Evolutionary conservation across 2,888 invertebrate species (phyloP).

Genomic region (Arge pagana): DNA sequence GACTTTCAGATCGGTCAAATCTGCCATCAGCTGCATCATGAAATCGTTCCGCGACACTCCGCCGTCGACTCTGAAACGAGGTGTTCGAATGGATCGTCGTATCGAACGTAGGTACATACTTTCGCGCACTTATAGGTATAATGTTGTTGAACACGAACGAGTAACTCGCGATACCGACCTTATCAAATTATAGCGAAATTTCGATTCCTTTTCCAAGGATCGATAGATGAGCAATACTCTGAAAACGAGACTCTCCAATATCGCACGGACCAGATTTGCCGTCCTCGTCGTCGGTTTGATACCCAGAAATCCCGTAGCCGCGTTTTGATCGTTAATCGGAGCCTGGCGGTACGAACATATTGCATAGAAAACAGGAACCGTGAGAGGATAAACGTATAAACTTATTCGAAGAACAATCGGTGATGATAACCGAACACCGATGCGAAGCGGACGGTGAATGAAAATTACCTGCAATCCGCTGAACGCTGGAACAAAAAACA

Average conservation of each 20-base stretch:
- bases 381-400: conserved; percentile 1
- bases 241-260: conserved; percentile 86
- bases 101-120: not conserved
- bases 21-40: conserved; percentile 84
- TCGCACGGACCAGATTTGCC: conserved; percentile 79
- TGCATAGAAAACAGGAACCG: conserved; percentile 16
- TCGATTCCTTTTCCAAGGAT: conserved; percentile 73
- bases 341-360: conserved; percentile 64
- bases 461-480: conserved; percentile 79
- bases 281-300: conserved; percentile 74
- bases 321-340: conserved; percentile 84
- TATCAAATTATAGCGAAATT: conserved; percentile 64
- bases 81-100: not conserved
- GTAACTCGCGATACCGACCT: conserved; percentile 59
- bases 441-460: too few species aligned
- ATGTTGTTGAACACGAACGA: not conserved
- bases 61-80: conserved; percentile 79
- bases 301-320: conserved; percentile 84
- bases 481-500: conserved; percentile 88
- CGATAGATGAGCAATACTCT: conserved; percentile 78
- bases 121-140: not conserved
- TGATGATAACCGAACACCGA: not conserved
- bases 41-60: conserved; percentile 97
- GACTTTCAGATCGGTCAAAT: conserved; percentile 76
- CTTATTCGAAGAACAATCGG: not conserved